Evolutionary conservation across 1,140 invertebrate genomes (phyloP).

Genomic region (Leptestheria dahalacensis): DNA sequence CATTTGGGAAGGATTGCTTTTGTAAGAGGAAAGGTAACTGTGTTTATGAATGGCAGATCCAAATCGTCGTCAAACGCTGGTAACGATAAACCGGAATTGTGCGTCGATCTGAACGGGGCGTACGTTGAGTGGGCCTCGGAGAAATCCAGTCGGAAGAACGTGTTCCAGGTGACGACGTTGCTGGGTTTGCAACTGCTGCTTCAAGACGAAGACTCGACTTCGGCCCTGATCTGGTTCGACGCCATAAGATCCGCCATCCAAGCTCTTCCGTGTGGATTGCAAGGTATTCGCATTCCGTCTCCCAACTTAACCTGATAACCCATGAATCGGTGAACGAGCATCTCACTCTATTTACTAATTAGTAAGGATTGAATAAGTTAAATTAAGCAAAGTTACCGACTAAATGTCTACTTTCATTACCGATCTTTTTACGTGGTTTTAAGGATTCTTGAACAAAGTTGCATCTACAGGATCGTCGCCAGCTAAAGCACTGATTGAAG

Average conservation of each 20-base stretch:
- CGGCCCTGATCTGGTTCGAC: conserved; percentile 36
- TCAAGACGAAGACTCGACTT: conserved; percentile 35
- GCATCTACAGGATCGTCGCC: background rate
- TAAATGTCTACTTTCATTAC: background rate
- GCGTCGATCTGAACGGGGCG: conserved; percentile 39
- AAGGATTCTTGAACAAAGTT: background rate
- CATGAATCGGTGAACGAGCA: background rate
- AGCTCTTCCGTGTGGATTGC: conserved; percentile 23
- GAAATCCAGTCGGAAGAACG: conserved; percentile 41
- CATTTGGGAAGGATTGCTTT: conserved; percentile 18
- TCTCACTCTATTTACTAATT: too few relatives aligned
- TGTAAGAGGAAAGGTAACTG: conserved; percentile 26
- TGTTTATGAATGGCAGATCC: background rate
- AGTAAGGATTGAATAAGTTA: too few relatives aligned
- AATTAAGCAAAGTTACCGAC: too few relatives aligned
- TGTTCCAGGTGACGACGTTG: conserved; percentile 38
- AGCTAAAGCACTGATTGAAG: background rate
- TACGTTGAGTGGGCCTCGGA: conserved; percentile 36
- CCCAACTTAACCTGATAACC: background rate
- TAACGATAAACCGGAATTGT: conserved; percentile 34
- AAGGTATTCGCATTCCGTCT: too few relatives aligned
- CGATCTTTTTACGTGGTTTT: background rate
- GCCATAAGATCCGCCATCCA: conserved; percentile 34
- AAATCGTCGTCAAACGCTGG: conserved; percentile 5
- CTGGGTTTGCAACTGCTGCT: conserved; percentile 38